phyloP scores from a whole-genome alignment of 2,113 vertebrate genomes.

The Sinocyclocheilus maitianheensis region DNA sequence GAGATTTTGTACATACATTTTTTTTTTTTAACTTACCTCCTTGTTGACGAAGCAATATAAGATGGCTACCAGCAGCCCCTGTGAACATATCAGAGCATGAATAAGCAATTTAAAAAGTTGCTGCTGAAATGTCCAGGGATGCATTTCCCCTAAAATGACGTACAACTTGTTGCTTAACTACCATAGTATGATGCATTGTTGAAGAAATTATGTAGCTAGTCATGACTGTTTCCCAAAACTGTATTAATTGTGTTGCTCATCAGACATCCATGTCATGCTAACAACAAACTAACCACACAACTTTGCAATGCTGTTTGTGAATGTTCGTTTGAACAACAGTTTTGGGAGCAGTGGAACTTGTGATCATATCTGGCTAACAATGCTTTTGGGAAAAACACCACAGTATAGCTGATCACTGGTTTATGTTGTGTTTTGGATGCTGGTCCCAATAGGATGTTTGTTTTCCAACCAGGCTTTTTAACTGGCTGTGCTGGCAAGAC shows the following conservation, averaged over 20 bases:
- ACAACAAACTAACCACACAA: not conserved
- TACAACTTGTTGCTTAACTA: not conserved
- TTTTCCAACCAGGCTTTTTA: not conserved
- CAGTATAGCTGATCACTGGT: not conserved
- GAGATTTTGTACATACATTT: too few species aligned
- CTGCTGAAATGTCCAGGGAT: not conserved
- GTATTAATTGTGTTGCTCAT: not conserved
- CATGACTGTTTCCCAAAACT: not conserved
- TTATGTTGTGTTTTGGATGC: not conserved
- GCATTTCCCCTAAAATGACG: not conserved
- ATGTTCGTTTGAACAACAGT: not conserved
- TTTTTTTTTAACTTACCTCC: slow-evolving; percentile 78
- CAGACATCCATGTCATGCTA: not conserved
- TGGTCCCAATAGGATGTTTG: not conserved
- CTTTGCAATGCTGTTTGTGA: not conserved
- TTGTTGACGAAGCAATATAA: slow-evolving; percentile 98
- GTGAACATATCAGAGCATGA: slow-evolving; percentile 54
- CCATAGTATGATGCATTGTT: not conserved
- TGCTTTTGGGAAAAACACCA: not conserved
- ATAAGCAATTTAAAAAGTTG: not conserved
- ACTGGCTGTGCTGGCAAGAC: not conserved
- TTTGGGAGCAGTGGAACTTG: not conserved
- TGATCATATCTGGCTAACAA: not conserved
- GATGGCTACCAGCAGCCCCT: slow-evolving; percentile 96
- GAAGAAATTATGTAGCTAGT: not conserved